Percentiles rank a stretch among this genome's conserved stretches.
phyloP scores from a whole-genome alignment of 2,797 vertebrate species.

The Karalla daura region DNA sequence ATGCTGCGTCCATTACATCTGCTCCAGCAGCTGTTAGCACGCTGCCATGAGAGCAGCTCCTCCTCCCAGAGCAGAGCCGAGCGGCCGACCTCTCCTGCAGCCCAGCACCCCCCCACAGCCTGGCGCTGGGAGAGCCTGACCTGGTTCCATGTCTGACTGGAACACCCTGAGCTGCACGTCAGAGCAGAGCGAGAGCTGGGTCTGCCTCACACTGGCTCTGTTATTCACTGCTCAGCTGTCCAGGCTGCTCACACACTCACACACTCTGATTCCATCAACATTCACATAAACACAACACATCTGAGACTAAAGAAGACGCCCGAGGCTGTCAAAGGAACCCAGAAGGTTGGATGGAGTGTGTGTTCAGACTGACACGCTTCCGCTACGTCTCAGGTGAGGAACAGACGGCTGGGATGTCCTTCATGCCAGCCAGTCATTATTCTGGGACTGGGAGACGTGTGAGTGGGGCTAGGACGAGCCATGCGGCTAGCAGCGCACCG shows the following conservation, averaged over 20 bases:
- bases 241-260: too few species aligned
- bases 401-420: background rate
- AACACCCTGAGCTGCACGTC: background rate
- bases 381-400: background rate
- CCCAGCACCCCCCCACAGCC: background rate
- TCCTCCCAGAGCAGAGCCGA: background rate
- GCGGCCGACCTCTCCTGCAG: background rate
- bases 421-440: too few species aligned
- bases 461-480: too few species aligned
- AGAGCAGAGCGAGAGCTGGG: background rate
- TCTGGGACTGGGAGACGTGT: too few species aligned
- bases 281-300: too few species aligned
- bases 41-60: constrained; percentile 5
- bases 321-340: too few species aligned
- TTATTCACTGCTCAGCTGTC: too few species aligned
- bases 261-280: too few species aligned
- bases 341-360: background rate
- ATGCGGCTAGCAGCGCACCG: too few species aligned
- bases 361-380: background rate
- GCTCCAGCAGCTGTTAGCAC: constrained; percentile 32
- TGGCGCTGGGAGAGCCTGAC: constrained; percentile 32
- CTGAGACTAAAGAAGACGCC: background rate
- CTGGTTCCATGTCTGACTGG: constrained; percentile 8
- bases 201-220: too few species aligned
- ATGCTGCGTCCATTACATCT: constrained; percentile 26